These are phyloP conservation scores for Steromphala cineraria DNA, from an alignment of 2,888 invertebrate genomes.

Conservation along the genomic window DNA sequence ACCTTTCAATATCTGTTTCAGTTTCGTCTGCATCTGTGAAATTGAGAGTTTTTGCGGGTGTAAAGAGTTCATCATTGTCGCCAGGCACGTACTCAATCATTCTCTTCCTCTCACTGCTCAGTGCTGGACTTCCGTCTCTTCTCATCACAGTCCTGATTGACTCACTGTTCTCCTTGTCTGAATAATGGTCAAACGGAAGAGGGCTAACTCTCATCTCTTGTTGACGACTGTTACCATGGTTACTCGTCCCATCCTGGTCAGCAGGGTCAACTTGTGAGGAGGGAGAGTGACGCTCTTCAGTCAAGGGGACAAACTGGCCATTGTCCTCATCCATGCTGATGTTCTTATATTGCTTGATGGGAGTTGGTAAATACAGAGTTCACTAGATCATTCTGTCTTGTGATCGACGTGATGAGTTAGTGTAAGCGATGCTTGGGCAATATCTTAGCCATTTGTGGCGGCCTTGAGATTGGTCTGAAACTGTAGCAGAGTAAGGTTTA, in stretches of 20 bases:
- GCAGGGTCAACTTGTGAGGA: not conserved
- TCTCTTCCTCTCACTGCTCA: constrained; percentile 18
- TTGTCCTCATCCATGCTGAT: not conserved
- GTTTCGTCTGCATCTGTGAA: constrained; percentile 39
- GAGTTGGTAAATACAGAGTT: too few species aligned
- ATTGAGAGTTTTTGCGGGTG: constrained; percentile 37
- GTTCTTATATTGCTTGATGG: not conserved
- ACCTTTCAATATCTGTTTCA: constrained; percentile 20
- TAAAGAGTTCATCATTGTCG: constrained; percentile 35
- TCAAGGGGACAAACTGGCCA: not conserved
- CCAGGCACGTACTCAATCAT: constrained; percentile 19
- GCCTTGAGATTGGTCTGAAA: too few species aligned
- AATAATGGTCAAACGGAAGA: not conserved
- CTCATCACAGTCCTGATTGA: not conserved
- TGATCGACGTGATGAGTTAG: too few species aligned
- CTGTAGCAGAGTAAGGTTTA: too few species aligned
- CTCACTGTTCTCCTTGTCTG: not conserved
- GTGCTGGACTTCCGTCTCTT: constrained; percentile 12
- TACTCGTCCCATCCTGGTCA: not conserved
- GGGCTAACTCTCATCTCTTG: not conserved
- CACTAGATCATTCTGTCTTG: too few species aligned
- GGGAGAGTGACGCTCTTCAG: not conserved
- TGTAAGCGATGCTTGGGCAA: too few species aligned
- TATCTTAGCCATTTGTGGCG: too few species aligned
- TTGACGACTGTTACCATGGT: not conserved